Evolutionary conservation across 2,113 vertebrate species (phyloP).

Genomic region (Ursus arctos): DNA sequence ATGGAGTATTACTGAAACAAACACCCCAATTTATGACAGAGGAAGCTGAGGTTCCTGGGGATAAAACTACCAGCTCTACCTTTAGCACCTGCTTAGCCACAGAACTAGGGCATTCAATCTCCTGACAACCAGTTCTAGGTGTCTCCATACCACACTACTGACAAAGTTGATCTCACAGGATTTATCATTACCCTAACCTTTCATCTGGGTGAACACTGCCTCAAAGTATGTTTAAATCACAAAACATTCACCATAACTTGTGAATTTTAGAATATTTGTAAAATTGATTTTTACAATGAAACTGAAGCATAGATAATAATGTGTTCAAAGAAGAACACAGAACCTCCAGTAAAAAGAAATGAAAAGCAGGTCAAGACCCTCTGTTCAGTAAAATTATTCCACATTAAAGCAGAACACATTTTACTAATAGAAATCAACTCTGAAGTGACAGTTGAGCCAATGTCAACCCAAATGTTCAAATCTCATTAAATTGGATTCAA

Average conservation of each 20-base stretch:
- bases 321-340: not conserved
- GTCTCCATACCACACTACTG: not conserved
- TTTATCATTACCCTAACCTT: too few relatives aligned
- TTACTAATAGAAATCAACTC: not conserved
- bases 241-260: not conserved
- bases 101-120: not conserved
- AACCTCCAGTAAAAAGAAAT: not conserved
- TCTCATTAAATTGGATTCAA: not conserved
- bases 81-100: not conserved
- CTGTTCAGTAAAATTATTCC: not conserved
- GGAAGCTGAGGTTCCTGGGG: not conserved
- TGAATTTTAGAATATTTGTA: not conserved
- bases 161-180: not conserved
- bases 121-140: not conserved
- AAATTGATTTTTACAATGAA: conserved; percentile 29
- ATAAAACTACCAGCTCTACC: not conserved
- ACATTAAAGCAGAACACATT: not conserved
- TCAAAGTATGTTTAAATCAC: not conserved
- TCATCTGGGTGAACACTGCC: not conserved
- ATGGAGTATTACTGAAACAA: not conserved
- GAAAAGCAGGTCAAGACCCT: not conserved
- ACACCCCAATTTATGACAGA: not conserved
- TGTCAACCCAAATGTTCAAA: conserved; percentile 44
- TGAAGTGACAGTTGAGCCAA: conserved; percentile 26
- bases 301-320: not conserved